These are phyloP conservation scores for Hipposideros armiger DNA, from an alignment of 2,113 vertebrate genomes.

Conservation along the genomic window DNA sequence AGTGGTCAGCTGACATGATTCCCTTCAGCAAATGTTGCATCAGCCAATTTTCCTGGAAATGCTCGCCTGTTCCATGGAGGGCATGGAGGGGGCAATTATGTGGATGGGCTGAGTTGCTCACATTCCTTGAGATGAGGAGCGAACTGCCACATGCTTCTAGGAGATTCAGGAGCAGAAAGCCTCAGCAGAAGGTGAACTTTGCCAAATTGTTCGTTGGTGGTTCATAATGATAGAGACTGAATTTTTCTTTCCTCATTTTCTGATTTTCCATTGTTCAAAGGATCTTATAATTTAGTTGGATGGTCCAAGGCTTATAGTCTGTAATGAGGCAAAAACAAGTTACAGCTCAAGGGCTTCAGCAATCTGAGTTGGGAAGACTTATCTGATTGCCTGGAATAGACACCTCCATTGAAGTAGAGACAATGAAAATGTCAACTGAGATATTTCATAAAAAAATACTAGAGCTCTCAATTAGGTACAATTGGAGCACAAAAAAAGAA, in stretches of 20 bases:
- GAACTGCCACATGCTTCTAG: not conserved
- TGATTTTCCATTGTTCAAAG: constrained; percentile 1
- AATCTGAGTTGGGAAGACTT: not conserved
- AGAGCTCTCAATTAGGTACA: constrained; percentile 6
- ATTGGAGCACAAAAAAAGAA: not conserved
- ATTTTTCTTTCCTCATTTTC: not conserved
- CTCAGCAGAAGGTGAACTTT: not conserved
- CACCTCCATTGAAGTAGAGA: not conserved
- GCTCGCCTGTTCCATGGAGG: not conserved
- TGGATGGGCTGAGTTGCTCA: not conserved
- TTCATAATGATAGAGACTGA: not conserved
- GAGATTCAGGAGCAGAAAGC: not conserved
- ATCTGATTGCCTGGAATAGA: not conserved
- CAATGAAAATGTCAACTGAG: not conserved
- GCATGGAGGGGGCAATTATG: not conserved
- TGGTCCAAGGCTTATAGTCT: not conserved
- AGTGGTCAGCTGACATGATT: not conserved
- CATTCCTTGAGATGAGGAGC: not conserved
- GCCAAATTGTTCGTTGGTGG: not conserved
- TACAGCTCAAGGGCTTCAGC: not conserved
- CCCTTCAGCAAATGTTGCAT: not conserved
- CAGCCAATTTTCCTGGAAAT: not conserved
- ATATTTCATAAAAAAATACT: not conserved
- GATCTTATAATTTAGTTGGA: not conserved
- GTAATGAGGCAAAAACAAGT: constrained; percentile 10